phyloP scores from a whole-genome alignment of 2,113 vertebrate genomes.

The Corydoras sp. region DNA sequence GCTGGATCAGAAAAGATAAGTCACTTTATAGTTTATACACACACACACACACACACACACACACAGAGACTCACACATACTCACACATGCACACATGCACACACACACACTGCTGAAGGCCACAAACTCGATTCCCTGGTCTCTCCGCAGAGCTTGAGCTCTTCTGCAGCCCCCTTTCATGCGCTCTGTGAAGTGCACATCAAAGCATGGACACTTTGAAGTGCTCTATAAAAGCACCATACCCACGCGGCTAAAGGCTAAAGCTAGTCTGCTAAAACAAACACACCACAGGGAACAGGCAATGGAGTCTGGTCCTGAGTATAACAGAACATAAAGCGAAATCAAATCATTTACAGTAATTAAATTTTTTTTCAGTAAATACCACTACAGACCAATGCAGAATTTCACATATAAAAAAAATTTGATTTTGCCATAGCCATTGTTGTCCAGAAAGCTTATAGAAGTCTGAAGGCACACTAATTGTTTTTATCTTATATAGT shows the following conservation, averaged over 20 bases:
- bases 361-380: neutral
- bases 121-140: conserved; percentile 14
- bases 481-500: too few relatives aligned
- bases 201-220: conserved; percentile 70
- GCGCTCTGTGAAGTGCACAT: conserved; percentile 73
- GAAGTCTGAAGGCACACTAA: too few relatives aligned
- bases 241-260: conserved; percentile 35
- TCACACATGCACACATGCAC: neutral
- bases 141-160: conserved; percentile 23
- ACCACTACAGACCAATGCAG: neutral
- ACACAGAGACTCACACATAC: neutral
- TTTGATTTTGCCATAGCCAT: conserved; percentile 5
- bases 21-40: conserved; percentile 22
- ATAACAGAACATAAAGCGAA: too few relatives aligned
- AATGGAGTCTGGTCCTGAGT: too few relatives aligned
- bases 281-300: conserved; percentile 45
- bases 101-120: conserved; percentile 24
- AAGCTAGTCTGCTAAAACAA: conserved; percentile 33
- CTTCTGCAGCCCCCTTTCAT: conserved; percentile 58
- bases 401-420: too few relatives aligned
- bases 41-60: conserved; percentile 13
- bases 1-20: conserved; percentile 18
- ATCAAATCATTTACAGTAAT: too few relatives aligned
- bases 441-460: conserved; percentile 47
- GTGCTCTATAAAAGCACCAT: conserved; percentile 49